Percentiles rank a stretch among this genome's conserved stretches.
phyloP scores from a whole-genome alignment of 2,797 vertebrate species.

The Pteropus rufus region DNA sequence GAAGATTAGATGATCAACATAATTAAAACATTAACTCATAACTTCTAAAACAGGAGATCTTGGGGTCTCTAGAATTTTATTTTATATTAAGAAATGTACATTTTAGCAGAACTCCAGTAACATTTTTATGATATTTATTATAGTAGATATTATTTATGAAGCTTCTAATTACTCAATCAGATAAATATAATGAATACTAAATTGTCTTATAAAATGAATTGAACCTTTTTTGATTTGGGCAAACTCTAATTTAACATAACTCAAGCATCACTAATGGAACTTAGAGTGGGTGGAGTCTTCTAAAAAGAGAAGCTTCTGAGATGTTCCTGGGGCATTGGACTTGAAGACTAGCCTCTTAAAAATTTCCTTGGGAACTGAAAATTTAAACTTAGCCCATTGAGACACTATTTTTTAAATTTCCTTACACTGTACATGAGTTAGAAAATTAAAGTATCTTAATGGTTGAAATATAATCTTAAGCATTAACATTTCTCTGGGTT shows the following conservation, averaged over 20 bases:
- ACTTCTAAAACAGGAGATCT: background rate
- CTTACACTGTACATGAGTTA: background rate
- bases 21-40: background rate
- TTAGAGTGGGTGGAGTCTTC: background rate
- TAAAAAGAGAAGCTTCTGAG: background rate
- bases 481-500: background rate
- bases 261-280: background rate
- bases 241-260: slow-evolving; percentile 20
- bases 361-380: background rate
- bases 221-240: background rate
- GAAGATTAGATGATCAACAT: background rate
- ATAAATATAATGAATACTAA: background rate
- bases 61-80: background rate
- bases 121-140: background rate
- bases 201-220: background rate
- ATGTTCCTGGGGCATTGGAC: background rate
- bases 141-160: background rate
- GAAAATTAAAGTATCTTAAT: background rate
- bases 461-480: background rate
- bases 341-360: background rate
- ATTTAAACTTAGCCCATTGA: background rate
- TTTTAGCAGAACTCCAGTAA: background rate
- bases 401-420: background rate
- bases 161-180: background rate
- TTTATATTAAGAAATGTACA: background rate